Conservation (phyloP, 2,113 vertebrate genomes). For the Phalacrocorax aristotelis region DNA sequence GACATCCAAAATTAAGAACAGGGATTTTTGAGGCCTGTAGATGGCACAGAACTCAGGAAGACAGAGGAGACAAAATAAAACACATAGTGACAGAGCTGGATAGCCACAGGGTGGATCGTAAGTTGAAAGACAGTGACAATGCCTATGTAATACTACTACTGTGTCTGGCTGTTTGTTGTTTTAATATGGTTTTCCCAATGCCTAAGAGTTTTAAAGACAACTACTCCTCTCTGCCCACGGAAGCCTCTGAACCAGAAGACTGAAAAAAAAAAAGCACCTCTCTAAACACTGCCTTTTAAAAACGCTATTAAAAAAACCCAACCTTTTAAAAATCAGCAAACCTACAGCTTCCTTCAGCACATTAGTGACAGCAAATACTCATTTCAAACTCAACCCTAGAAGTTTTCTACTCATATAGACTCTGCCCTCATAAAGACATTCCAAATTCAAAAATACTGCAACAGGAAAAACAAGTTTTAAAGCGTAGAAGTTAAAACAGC, state of each 20-base stretch:
- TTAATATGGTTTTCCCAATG: neutral
- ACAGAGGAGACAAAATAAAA: neutral
- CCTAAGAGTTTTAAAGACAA: neutral
- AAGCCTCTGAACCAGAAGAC: neutral
- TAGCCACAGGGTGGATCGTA: rapidly evolving
- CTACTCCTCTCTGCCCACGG: neutral
- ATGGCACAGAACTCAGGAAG: neutral
- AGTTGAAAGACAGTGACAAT: neutral
- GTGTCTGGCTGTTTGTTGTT: neutral
- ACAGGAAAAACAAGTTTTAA: neutral
- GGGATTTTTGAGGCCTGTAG: neutral
- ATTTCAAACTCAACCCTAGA: neutral
- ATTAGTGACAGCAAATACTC: neutral
- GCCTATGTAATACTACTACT: neutral
- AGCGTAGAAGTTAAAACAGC: neutral
- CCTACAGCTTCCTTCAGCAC: neutral
- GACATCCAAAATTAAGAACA: neutral
- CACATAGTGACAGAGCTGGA: neutral
- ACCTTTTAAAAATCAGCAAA: neutral
- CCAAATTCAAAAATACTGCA: neutral
- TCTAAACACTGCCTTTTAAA: neutral
- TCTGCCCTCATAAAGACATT: neutral
- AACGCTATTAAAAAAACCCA: rapidly evolving
- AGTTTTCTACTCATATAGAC: neutral
- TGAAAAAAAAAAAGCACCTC: neutral